These are phyloP conservation scores for Nebria ingens DNA, from an alignment of 1,140 invertebrate genomes.

Conservation along the genomic window DNA sequence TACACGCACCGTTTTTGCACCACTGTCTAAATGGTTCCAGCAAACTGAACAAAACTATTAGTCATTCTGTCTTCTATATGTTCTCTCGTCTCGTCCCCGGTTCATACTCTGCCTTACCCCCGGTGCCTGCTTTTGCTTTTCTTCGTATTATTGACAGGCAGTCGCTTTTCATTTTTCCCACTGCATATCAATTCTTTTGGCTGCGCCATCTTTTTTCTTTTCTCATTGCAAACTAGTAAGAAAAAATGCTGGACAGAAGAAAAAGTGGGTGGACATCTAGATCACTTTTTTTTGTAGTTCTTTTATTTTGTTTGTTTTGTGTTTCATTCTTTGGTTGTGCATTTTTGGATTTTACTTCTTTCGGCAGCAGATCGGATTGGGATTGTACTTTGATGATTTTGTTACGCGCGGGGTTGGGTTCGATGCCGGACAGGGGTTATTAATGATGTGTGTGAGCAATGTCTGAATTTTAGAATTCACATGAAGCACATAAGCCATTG, in stretches of 20 bases:
- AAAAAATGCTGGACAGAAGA: background rate
- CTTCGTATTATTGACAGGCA: constrained; percentile 8
- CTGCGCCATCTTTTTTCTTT: background rate
- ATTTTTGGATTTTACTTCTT: background rate
- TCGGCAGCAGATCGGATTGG: background rate
- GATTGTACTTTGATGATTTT: background rate
- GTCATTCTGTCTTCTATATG: constrained; percentile 3
- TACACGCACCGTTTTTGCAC: constrained; percentile 1
- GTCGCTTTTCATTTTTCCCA: constrained; percentile 7
- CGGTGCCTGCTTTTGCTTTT: background rate
- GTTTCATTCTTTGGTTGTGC: background rate
- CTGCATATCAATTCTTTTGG: constrained; percentile 4
- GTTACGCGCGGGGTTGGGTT: background rate
- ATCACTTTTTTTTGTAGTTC: background rate
- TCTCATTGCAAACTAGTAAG: background rate
- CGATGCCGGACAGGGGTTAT: background rate
- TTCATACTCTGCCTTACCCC: background rate
- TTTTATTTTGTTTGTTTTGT: background rate
- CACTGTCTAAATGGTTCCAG: constrained; percentile 6
- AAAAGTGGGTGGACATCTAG: background rate
- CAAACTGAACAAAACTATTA: constrained; percentile 6
- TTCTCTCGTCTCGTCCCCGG: background rate
- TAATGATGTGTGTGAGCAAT: constrained; percentile 2
- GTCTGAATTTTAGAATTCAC: constrained; percentile 3
- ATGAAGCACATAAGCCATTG: background rate